A percentile compares a stretch with the other conserved stretches of the same genome.
Conservation (phyloP, 2,797 vertebrate genomes). For the Glossophaga mutica region DNA sequence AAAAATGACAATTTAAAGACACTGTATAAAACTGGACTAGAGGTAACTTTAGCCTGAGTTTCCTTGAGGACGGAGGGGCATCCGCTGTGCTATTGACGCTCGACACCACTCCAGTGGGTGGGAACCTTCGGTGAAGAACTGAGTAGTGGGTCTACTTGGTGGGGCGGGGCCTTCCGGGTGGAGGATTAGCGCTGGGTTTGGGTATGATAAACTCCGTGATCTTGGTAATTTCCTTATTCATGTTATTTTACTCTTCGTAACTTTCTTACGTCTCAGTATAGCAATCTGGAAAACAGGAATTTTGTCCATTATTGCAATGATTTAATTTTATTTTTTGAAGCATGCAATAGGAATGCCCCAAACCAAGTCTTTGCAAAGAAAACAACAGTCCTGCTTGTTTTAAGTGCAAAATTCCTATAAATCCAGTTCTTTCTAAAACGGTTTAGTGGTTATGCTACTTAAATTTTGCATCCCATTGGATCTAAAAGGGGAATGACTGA, state of each 20-base stretch:
- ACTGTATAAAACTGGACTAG: neutral
- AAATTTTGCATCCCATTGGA: neutral
- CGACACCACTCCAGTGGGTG: fast-evolving
- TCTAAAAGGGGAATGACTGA: neutral
- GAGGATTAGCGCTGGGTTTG: neutral
- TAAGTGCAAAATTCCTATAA: neutral
- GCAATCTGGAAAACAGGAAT: neutral
- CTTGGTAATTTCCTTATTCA: neutral
- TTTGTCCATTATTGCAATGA: neutral
- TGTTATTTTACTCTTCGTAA: neutral
- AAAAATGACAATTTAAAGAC: neutral
- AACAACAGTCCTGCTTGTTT: neutral
- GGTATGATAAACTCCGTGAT: neutral
- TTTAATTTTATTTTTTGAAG: neutral
- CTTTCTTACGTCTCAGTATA: neutral
- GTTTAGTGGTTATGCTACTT: neutral
- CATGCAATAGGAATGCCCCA: neutral
- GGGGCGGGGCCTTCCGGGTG: too few relatives aligned
- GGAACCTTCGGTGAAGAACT: neutral
- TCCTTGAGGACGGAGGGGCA: neutral
- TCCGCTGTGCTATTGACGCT: neutral
- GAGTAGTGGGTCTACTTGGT: too few relatives aligned
- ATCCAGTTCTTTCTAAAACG: neutral
- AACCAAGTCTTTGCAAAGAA: neutral
- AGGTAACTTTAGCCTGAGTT: neutral